Conservation (phyloP, 1,140 invertebrate genomes). For the Alviniconcha marisindica region DNA sequence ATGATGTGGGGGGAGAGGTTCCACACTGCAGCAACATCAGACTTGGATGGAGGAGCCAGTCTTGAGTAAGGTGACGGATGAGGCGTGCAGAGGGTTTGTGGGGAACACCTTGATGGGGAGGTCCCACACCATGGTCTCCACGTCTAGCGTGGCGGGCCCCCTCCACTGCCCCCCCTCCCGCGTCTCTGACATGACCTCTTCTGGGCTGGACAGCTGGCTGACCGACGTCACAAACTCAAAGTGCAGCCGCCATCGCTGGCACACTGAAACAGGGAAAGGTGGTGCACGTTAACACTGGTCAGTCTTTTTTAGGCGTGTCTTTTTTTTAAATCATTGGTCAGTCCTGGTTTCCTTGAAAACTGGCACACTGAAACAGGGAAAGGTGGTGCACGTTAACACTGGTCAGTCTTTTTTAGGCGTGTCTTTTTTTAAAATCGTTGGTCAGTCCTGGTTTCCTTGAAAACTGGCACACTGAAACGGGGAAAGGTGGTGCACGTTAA, state of each 20-base stretch:
- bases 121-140: conserved; percentile 99
- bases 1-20: neutral
- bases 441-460: too few species aligned
- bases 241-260: conserved; percentile 93
- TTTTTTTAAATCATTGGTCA: too few species aligned
- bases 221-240: conserved; percentile 94
- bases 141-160: conserved; percentile 88
- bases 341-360: too few species aligned
- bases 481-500: too few species aligned
- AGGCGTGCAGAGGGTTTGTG: conserved; percentile 86
- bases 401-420: too few species aligned
- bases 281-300: too few species aligned
- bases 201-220: conserved; percentile 43
- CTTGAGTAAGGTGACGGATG: conserved; percentile 60
- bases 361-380: too few species aligned
- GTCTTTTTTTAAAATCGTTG: too few species aligned
- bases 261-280: conserved; percentile 80
- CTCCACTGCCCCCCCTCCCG: conserved; percentile 84
- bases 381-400: too few species aligned
- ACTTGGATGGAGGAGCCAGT: conserved; percentile 51
- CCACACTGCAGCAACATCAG: neutral
- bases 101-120: conserved; percentile 94
- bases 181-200: conserved; percentile 58
- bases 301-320: too few species aligned
- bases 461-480: too few species aligned